Evolutionary conservation across 2,797 vertebrate genomes (phyloP).

Genomic region (Selene dorsalis): DNA sequence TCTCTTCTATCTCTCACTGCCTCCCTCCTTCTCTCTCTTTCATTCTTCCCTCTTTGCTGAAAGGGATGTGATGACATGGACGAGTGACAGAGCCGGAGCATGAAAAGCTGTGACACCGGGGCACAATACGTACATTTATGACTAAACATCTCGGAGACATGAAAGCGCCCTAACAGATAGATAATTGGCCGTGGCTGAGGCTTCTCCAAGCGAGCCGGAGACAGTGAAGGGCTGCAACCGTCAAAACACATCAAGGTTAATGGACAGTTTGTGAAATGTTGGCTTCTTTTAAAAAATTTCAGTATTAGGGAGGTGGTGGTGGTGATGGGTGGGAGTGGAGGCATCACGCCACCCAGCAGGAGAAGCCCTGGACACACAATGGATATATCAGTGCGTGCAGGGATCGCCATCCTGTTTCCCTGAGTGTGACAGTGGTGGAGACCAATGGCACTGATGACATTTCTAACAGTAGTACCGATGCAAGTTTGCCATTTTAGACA

Average conservation of each 20-base stretch:
- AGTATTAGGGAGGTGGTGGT: background rate
- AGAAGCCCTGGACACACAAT: constrained; percentile 29
- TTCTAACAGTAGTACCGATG: constrained; percentile 16
- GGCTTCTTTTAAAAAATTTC: constrained; percentile 46
- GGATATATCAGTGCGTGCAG: background rate
- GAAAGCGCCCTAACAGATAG: constrained; percentile 55
- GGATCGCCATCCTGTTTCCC: constrained; percentile 24
- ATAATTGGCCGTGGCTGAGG: constrained; percentile 63
- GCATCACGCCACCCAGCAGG: constrained; percentile 31
- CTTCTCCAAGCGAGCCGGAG: constrained; percentile 50
- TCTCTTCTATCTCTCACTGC: constrained; percentile 45
- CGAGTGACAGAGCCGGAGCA: constrained; percentile 56
- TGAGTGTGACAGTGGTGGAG: constrained; percentile 14
- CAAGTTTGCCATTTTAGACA: constrained; percentile 24
- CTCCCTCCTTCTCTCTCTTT: constrained; percentile 12
- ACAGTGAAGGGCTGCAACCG: constrained; percentile 53
- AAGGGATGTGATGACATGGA: constrained; percentile 63
- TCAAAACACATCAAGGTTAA: constrained; percentile 72
- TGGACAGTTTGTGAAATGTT: constrained; percentile 57
- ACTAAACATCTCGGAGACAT: constrained; percentile 65
- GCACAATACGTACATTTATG: constrained; percentile 58
- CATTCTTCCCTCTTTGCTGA: constrained; percentile 49
- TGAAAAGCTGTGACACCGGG: constrained; percentile 62
- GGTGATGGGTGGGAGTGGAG: background rate
- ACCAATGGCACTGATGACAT: constrained; percentile 35